Evolutionary conservation across 2,888 invertebrate species (phyloP).

Genomic region (Polydrusus cervinus): DNA sequence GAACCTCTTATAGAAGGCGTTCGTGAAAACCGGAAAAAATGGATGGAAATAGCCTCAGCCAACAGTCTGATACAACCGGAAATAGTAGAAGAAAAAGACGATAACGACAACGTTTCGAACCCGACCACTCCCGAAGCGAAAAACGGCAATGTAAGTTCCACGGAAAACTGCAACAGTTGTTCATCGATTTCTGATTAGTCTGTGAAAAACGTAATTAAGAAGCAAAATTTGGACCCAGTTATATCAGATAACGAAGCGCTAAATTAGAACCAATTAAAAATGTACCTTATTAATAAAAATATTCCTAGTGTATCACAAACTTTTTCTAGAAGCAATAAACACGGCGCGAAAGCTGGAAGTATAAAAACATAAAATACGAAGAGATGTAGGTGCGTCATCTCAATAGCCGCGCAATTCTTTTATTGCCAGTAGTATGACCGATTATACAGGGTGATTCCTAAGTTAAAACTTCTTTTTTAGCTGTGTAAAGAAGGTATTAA

Average conservation of each 20-base stretch:
- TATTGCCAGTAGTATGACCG: no score
- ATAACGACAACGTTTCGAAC: conserved; percentile 66
- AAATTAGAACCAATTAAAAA: no score
- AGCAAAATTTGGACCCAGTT: not conserved
- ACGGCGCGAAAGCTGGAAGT: no score
- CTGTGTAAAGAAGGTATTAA: no score
- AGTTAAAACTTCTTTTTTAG: no score
- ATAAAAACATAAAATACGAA: no score
- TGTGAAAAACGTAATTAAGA: not conserved
- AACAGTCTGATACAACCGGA: conserved; percentile 62
- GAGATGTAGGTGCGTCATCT: no score
- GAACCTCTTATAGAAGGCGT: conserved; percentile 89
- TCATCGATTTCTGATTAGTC: conserved; percentile 60
- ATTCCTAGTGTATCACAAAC: no score
- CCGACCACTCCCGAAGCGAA: conserved; percentile 63
- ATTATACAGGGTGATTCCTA: no score
- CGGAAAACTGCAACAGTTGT: conserved; percentile 55
- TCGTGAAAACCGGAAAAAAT: conserved; percentile 85
- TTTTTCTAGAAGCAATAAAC: no score
- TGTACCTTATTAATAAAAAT: no score
- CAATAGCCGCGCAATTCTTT: no score
- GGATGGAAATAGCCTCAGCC: conserved; percentile 82
- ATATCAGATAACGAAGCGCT: not conserved
- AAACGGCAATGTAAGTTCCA: conserved; percentile 52
- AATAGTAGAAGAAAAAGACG: conserved; percentile 61